These are phyloP conservation scores for Mirounga angustirostris DNA, from an alignment of 2,113 vertebrate species.

Conservation along the genomic window DNA sequence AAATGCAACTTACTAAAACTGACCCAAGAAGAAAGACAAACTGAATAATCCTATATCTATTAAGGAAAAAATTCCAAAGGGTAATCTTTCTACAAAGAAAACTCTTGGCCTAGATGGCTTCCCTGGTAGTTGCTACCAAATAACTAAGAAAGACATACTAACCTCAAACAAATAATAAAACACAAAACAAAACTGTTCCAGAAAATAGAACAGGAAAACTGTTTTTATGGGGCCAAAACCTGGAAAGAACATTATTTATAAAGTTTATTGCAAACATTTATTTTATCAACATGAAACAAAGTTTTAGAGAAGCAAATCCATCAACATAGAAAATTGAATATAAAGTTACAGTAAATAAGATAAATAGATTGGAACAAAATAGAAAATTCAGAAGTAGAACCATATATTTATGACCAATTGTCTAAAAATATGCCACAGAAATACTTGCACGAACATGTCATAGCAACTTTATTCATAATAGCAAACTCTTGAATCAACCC, in stretches of 20 bases:
- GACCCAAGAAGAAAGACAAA: background rate
- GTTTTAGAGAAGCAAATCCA: background rate
- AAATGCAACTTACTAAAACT: background rate
- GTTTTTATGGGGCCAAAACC: background rate
- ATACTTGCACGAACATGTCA: background rate
- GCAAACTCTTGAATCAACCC: background rate
- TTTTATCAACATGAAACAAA: background rate
- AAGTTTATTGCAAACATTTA: background rate
- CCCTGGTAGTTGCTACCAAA: background rate
- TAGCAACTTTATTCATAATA: background rate
- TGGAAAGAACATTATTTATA: background rate
- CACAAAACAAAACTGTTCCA: background rate
- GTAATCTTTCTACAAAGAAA: background rate
- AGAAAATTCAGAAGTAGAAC: background rate
- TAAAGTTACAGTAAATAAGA: background rate
- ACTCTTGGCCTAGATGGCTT: background rate
- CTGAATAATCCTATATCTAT: background rate
- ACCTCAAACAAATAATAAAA: background rate
- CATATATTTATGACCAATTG: background rate
- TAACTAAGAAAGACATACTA: background rate
- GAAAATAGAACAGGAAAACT: background rate
- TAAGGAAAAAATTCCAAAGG: background rate
- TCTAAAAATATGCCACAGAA: background rate
- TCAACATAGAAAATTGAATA: background rate
- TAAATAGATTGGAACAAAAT: background rate